Evolutionary conservation across 2,888 invertebrate species (phyloP).

Genomic region (Crossocerus cetratus): DNA sequence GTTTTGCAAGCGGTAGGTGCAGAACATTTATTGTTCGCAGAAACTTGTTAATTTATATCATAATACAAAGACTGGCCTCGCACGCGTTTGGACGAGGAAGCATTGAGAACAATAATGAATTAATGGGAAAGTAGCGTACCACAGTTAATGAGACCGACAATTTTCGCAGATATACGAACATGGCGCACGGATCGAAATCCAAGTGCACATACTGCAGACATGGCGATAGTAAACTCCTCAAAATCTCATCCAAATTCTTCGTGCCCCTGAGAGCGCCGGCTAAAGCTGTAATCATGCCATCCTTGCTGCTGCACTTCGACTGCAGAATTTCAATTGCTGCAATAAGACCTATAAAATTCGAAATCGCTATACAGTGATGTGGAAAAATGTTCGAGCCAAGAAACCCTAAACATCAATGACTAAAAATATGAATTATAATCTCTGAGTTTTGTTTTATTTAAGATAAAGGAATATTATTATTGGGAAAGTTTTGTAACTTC

Average conservation of each 20-base stretch:
- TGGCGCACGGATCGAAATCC: slow-evolving; percentile 47
- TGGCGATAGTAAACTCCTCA: slow-evolving; percentile 39
- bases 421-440: too few species aligned
- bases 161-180: slow-evolving; percentile 43
- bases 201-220: slow-evolving; percentile 30
- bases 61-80: too few species aligned
- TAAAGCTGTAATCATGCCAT: slow-evolving; percentile 51
- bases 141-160: slow-evolving; percentile 1
- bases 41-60: not conserved
- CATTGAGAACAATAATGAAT: not conserved
- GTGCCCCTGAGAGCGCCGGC: slow-evolving; percentile 45
- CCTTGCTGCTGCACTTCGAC: slow-evolving; percentile 49
- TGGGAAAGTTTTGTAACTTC: too few species aligned
- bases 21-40: not conserved
- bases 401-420: not conserved
- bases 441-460: too few species aligned
- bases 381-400: not conserved
- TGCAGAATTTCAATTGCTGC: slow-evolving; percentile 45
- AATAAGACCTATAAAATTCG: slow-evolving; percentile 32
- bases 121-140: not conserved
- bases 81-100: too few species aligned
- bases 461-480: too few species aligned
- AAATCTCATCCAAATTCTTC: slow-evolving; percentile 39
- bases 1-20: too few species aligned
- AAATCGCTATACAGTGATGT: not conserved